phyloP scores from a whole-genome alignment of 2,888 invertebrate genomes.

The Tridacna crocea region DNA sequence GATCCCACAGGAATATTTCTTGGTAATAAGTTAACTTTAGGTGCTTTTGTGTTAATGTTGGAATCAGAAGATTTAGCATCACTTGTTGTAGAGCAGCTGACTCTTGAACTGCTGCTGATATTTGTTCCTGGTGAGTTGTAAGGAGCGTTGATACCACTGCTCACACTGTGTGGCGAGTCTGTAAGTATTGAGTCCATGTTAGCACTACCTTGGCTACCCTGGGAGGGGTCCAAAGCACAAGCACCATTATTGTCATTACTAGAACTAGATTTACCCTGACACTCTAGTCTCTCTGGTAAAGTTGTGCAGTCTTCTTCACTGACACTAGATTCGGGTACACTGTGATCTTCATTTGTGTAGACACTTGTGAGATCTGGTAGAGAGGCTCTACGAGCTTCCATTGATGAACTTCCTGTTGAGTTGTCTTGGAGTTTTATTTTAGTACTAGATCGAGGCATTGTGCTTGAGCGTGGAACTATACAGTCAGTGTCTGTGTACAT shows the following conservation, averaged over 20 bases:
- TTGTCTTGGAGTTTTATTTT: constrained; percentile 66
- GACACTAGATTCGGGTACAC: constrained; percentile 62
- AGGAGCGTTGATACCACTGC: constrained; percentile 78
- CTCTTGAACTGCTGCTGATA: constrained; percentile 56
- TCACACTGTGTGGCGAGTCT: constrained; percentile 77
- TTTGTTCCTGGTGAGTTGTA: constrained; percentile 74
- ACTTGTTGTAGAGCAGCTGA: constrained; percentile 66
- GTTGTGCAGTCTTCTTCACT: constrained; percentile 64
- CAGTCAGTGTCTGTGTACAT: constrained; percentile 60
- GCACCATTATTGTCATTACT: constrained; percentile 64
- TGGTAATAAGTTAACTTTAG: constrained; percentile 58
- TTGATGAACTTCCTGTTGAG: constrained; percentile 69
- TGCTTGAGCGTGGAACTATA: constrained; percentile 64
- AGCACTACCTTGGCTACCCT: constrained; percentile 52
- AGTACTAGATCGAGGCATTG: constrained; percentile 73
- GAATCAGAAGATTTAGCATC: constrained; percentile 68
- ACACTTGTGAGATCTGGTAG: constrained; percentile 68
- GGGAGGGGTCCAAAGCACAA: constrained; percentile 34
- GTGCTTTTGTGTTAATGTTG: constrained; percentile 60
- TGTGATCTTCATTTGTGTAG: constrained; percentile 60
- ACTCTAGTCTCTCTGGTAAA: constrained; percentile 67
- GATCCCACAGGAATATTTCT: constrained; percentile 50
- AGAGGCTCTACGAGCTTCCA: constrained; percentile 68
- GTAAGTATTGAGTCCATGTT: constrained; percentile 77
- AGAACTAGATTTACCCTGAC: constrained; percentile 76